phyloP scores from a whole-genome alignment of 2,888 invertebrate species.

The Microdon myrmicae region DNA sequence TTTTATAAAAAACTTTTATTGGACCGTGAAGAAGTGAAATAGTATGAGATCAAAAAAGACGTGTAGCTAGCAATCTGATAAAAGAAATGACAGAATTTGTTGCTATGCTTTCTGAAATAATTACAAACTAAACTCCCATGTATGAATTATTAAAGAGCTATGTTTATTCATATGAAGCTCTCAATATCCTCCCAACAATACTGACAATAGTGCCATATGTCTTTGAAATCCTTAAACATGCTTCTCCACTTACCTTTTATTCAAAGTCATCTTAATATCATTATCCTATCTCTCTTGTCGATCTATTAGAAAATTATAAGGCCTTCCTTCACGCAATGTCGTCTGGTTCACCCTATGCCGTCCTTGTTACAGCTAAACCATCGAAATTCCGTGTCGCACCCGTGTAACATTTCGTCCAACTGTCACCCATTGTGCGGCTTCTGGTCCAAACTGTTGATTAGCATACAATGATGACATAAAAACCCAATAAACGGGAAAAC shows the following conservation, averaged over 20 bases:
- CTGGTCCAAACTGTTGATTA: slow-evolving; percentile 22
- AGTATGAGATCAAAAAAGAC: no score
- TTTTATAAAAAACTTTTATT: no score
- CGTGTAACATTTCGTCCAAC: slow-evolving; percentile 47
- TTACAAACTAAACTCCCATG: no score
- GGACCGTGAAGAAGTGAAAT: no score
- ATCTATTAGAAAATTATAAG: slow-evolving; percentile 26
- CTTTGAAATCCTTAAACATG: slow-evolving; percentile 18
- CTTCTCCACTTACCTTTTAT: slow-evolving; percentile 15
- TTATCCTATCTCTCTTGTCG: slow-evolving; percentile 27
- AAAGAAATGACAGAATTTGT: no score
- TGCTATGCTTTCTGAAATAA: no score
- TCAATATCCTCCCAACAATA: no score
- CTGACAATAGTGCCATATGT: slow-evolving; percentile 42
- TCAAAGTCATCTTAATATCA: slow-evolving; percentile 21
- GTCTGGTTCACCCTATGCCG: background rate
- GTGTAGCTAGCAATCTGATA: no score
- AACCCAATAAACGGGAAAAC: slow-evolving; percentile 49
- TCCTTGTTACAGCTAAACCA: slow-evolving; percentile 15
- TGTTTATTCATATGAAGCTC: no score
- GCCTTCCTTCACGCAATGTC: slow-evolving; percentile 28
- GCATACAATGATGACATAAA: slow-evolving; percentile 51
- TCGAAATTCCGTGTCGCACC: slow-evolving; percentile 18
- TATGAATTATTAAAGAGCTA: no score
- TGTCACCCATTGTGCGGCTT: slow-evolving; percentile 43